Evolutionary conservation across 2,797 vertebrate genomes (phyloP), one percentile per base, ranked within the genome.

Genomic region (Phrynocephalus guinanensis): DNA sequence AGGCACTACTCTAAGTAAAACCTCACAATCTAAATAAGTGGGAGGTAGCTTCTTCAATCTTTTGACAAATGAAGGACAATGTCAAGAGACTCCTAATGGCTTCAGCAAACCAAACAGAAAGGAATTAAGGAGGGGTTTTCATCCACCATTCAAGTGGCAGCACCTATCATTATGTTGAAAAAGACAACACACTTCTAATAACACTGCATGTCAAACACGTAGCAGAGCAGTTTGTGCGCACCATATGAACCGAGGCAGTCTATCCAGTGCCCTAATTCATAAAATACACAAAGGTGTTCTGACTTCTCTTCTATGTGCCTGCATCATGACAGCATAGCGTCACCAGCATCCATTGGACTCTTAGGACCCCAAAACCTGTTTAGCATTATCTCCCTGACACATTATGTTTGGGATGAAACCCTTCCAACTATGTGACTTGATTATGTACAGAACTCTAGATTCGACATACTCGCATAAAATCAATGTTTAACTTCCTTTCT

Each of bases 21-120:
- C 24, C 10, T 72, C 79, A 83, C 10, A 2, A 66, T 83, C 30
- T 33, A 44, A 20, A 75, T 28, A 3, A 63, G 26, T 33, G 11
- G 66, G 22, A 72, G 60, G 16, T 73, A 52, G 28, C 56, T 13
- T 50, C 63, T 67, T 18, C 7, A 18, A 15, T 60, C 66, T 84
- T 63, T 22, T 50, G 77, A 79, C 44, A 3, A n/a, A 33, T 5
- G 33, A 75, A 56, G 13, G 67, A 76, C 44, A 33, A 50, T 30
- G 7, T 38, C 26, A 75, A 68, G 63, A 72, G 15, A 56, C 50
- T 56, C 81, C 38, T 67, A 26, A 8, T 84, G 50, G 28, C 6
- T 50, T 90, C 33, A 76, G n/a, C 52, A 89, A 75, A 73, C 33
- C 30, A 80, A 75, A 72, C 9, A 50, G 26, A 15, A 79, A 75